Evolutionary conservation across 2,113 vertebrate species (phyloP).

Genomic region (Elgaria multicarinata): DNA sequence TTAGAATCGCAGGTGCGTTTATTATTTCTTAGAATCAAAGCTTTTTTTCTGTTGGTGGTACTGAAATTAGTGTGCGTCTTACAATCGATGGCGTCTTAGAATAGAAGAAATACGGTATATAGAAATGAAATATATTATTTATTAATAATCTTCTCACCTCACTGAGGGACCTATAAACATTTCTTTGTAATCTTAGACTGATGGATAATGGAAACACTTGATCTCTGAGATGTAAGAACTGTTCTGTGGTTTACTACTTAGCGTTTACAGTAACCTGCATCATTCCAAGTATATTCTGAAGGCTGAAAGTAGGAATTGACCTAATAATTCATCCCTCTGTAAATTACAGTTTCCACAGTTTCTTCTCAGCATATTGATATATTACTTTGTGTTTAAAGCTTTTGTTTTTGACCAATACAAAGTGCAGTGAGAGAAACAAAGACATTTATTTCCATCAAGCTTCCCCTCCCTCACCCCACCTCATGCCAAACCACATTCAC

Average conservation of each 20-base stretch:
- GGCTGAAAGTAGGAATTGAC: not conserved
- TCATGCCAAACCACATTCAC: not conserved
- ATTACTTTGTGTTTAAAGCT: not conserved
- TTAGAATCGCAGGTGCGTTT: too few species aligned
- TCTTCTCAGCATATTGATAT: not conserved
- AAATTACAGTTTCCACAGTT: not conserved
- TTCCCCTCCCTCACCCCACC: rapidly evolving
- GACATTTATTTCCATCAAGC: not conserved
- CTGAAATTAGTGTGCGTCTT: too few species aligned
- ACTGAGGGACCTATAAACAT: not conserved
- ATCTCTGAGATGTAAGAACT: not conserved
- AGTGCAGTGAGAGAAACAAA: not conserved
- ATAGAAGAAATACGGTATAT: too few species aligned
- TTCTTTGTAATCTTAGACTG: not conserved
- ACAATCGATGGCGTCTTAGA: too few species aligned
- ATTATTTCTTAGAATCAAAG: too few species aligned
- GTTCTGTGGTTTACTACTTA: rapidly evolving
- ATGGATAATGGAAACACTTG: not conserved
- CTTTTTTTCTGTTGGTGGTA: too few species aligned
- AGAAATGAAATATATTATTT: not conserved
- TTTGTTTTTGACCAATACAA: not conserved
- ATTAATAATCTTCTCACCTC: not conserved
- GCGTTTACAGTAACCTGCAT: rapidly evolving
- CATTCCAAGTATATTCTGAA: not conserved
- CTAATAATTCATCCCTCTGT: not conserved